Evolutionary conservation across 2,113 vertebrate genomes (phyloP).

Genomic region (Gambusia holbrooki): DNA sequence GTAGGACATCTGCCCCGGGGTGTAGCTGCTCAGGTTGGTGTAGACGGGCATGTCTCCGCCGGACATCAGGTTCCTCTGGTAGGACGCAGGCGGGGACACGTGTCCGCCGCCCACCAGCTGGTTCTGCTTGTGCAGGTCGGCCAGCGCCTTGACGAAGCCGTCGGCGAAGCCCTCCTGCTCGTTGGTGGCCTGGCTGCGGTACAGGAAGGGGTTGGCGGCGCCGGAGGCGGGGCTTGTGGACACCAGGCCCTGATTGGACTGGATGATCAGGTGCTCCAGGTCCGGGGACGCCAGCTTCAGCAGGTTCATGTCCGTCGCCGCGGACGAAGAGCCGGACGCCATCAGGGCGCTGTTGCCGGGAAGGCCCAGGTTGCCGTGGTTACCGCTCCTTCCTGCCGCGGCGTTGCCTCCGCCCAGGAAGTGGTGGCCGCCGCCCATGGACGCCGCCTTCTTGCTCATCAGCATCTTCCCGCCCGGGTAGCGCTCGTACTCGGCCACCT

Average conservation of each 20-base stretch:
- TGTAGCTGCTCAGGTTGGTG: constrained; percentile 81
- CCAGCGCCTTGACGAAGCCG: constrained; percentile 92
- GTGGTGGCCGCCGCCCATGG: constrained; percentile 51
- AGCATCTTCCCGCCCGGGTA: constrained; percentile 76
- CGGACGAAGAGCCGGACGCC: constrained; percentile 26
- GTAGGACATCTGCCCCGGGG: constrained; percentile 48
- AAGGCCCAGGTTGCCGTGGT: constrained; percentile 38
- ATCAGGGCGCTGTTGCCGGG: constrained; percentile 26
- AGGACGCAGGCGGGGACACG: constrained; percentile 60
- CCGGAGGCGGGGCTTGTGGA: constrained; percentile 77
- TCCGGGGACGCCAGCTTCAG: constrained; percentile 90
- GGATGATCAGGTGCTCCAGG: constrained; percentile 91
- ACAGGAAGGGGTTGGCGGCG: constrained; percentile 83
- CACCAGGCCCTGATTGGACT: constrained; percentile 89
- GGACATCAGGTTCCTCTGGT: constrained; percentile 66
- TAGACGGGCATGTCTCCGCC: constrained; percentile 83
- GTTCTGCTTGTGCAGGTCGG: constrained; percentile 94
- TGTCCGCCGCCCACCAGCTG: constrained; percentile 78
- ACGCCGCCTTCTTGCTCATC: constrained; percentile 77
- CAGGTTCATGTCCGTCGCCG: constrained; percentile 82
- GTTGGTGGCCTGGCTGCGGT: constrained; percentile 85
- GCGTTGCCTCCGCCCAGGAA: constrained; percentile 22
- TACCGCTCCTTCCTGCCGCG: constrained; percentile 36
- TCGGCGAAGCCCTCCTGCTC: constrained; percentile 93
- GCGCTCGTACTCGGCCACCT: constrained; percentile 72